These are phyloP conservation scores for Ochlodes sylvanus DNA, from an alignment of 2,888 invertebrate genomes.

Conservation along the genomic window DNA sequence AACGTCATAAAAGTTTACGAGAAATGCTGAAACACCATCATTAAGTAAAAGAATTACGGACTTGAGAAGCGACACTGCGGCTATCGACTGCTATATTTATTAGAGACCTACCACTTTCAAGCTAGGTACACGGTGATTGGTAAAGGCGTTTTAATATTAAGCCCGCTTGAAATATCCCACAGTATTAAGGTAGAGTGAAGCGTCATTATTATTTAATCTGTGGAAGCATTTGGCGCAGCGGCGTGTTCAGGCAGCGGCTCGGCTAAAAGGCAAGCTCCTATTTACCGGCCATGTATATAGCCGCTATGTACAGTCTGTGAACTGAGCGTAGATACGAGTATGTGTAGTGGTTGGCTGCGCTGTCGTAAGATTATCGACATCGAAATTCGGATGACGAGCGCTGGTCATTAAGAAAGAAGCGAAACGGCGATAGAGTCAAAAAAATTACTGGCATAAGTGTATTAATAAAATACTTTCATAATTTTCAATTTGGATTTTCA, in stretches of 20 bases:
- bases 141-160: slow-evolving; percentile 27
- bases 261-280: slow-evolving; percentile 72
- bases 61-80: no score
- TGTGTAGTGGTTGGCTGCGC: slow-evolving; percentile 47
- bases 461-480: no score
- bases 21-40: no score
- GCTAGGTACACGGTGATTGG: slow-evolving; percentile 3
- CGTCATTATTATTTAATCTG: slow-evolving; percentile 51
- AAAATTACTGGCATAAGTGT: no score
- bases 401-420: no score
- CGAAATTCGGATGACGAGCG: slow-evolving; percentile 34
- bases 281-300: slow-evolving; percentile 65
- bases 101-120: neutral
- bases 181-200: slow-evolving; percentile 34
- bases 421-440: no score
- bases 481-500: no score
- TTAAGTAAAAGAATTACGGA: no score
- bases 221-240: slow-evolving; percentile 47
- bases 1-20: no score
- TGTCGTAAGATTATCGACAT: slow-evolving; percentile 44
- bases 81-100: neutral
- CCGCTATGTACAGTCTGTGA: slow-evolving; percentile 59
- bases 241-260: slow-evolving; percentile 51
- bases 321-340: slow-evolving; percentile 55
- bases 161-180: slow-evolving; percentile 28